Evolutionary conservation across 2,888 invertebrate genomes (phyloP).

Genomic region (Himalopsyche tibetana): DNA sequence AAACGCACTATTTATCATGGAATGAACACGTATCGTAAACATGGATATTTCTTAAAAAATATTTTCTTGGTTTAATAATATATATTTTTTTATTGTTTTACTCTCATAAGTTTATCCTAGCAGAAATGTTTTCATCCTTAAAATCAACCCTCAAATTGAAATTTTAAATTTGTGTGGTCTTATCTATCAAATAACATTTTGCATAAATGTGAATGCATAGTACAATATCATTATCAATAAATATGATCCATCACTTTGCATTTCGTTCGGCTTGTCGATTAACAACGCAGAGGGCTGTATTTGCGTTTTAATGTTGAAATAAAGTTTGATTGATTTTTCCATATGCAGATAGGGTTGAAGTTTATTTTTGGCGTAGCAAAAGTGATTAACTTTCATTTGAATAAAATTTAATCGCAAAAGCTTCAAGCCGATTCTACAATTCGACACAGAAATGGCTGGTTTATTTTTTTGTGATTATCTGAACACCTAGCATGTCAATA

Average conservation of each 20-base stretch:
- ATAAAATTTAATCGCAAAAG: not conserved
- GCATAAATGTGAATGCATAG: not conserved
- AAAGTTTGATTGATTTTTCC: conserved; percentile 61
- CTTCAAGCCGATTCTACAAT: not conserved
- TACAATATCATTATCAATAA: conserved; percentile 24
- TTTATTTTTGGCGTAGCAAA: conserved; percentile 6
- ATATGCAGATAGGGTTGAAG: conserved; percentile 49
- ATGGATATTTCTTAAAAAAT: too few species aligned
- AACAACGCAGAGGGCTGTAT: conserved; percentile 11
- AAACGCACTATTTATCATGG: too few species aligned
- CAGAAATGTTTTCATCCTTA: too few species aligned
- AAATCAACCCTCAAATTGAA: too few species aligned
- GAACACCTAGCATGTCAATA: too few species aligned
- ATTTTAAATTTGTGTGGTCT: not conserved
- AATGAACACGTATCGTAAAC: too few species aligned
- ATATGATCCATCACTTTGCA: not conserved
- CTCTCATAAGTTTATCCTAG: too few species aligned
- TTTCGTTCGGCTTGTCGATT: conserved; percentile 54
- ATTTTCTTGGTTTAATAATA: too few species aligned
- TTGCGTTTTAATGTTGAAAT: conserved; percentile 49
- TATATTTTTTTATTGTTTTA: too few species aligned
- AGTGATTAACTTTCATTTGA: conserved; percentile 34
- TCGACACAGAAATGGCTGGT: too few species aligned
- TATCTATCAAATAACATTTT: not conserved
- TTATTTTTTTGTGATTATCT: too few species aligned